These are phyloP conservation scores for Darevskia mixta DNA, from an alignment of 2,797 vertebrate genomes.

Conservation along the genomic window DNA sequence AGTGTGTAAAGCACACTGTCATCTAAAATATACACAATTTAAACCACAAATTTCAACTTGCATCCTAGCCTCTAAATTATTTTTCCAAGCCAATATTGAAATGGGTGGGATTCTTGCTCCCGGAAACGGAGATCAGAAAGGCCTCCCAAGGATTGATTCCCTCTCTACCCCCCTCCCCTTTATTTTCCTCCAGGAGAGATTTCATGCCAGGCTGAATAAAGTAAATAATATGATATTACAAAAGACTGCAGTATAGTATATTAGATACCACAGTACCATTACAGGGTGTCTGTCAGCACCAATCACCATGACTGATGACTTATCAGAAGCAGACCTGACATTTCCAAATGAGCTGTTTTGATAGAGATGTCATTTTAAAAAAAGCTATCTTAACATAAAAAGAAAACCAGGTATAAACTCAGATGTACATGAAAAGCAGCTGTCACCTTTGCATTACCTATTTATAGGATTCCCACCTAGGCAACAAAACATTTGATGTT, in stretches of 20 bases:
- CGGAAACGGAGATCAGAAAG: background rate
- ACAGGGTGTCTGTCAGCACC: constrained; percentile 63
- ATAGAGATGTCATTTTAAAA: constrained; percentile 70
- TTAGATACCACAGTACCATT: constrained; percentile 42
- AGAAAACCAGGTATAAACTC: constrained; percentile 39
- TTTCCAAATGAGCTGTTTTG: constrained; percentile 76
- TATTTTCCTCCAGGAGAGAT: constrained; percentile 54
- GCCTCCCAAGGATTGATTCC: background rate
- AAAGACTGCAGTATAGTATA: constrained; percentile 44
- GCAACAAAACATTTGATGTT: constrained; percentile 19
- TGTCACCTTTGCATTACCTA: constrained; percentile 51
- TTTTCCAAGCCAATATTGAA: background rate
- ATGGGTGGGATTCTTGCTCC: background rate
- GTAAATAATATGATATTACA: constrained; percentile 55
- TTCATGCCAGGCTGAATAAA: constrained; percentile 62
- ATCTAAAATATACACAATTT: background rate
- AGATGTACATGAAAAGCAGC: constrained; percentile 57
- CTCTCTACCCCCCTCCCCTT: background rate
- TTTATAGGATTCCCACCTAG: constrained; percentile 43
- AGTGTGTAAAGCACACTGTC: background rate
- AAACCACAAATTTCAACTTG: background rate
- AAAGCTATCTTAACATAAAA: constrained; percentile 44
- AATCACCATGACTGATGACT: constrained; percentile 71
- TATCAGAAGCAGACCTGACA: constrained; percentile 72
- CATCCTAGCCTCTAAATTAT: background rate